Evolutionary conservation across 1,140 invertebrate genomes (phyloP), one percentile per base, ranked within the genome.

Genomic region (Gryon sp.): DNA sequence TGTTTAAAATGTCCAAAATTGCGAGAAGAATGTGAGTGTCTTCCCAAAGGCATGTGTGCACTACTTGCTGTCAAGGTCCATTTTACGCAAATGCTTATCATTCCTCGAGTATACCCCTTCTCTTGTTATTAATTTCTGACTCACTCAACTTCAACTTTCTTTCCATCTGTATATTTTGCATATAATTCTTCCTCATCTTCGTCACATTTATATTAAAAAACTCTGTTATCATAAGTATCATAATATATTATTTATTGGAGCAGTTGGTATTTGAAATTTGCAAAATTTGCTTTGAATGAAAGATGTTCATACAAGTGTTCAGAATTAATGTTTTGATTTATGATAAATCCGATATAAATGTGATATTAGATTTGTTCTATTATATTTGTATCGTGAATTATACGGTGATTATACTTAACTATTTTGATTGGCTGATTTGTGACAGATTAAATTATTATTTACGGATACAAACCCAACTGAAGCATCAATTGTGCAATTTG

Each of bases 21-120:
- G n/a, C 16, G 19, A 18, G 50, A 26, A 20, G 50, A 53, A 53
- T 53, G 20, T 11, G 34, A 46, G 34, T n/a, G 19, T 45, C 45
- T 45, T 24, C 26, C 40, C 55, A 38, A 45, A 45, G 55, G 55
- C 55, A 24, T 16, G 36, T 40, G 30, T 24, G 43, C 24, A 15
- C 20, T 48, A 26, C 55, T 60, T 46, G 43, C 36, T 60, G 46
- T 46, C 57, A 60, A 19, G 30, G 62, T 36, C 53, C 53, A 60
- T 60, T 70, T 52, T 70, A 53, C 22, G 46, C 15, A 53, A 60
- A 70, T 60, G 55, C 66, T 60, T 60, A 24, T 70, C 66, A 38
- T 70, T 70, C 28, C 66, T 70, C 28, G 46, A 53, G 45, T 53
- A 60, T 14, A 24, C 22, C 22, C 22, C 22, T 24, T 7, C 3